Evolutionary conservation across 2,888 invertebrate genomes (phyloP), one percentile per base, ranked within the genome.

Genomic region (Imbricaverruca yamaguchii): DNA sequence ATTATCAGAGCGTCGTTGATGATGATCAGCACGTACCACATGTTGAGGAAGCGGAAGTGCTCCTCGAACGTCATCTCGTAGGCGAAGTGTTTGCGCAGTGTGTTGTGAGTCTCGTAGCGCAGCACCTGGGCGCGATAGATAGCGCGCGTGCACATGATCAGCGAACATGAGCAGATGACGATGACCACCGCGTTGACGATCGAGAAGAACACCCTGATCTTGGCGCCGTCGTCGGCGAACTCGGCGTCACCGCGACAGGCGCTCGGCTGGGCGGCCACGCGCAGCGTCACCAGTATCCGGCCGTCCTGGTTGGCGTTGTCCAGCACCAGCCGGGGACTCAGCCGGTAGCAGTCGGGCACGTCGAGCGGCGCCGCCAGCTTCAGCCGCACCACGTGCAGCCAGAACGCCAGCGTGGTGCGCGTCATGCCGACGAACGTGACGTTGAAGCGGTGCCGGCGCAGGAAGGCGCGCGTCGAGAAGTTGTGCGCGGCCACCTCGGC

Each of bases 21-120:
- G 81, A 98, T 93, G 77, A 99, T 99, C 92, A 97, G 94, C 25
- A 98, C 93, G 86, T 98, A 93, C 98, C 98, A 99, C 83, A 97
- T 89, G 87, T 98, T 98, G 39, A 97, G 89, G 88, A 99, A 99
- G 86, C 97, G 96, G 84, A 95, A 88, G 84, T 91, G 90, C 67
- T 97, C 97, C 59, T 93, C 91, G 69, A 91, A 87, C 84, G 92
- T 92, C 57, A 99, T 87, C 55, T 91, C 89, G 84, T 91, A 92
- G 56, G 91, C 90, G 84, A 92, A 93, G 4, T 81, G 57, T 21
- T 23, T 61, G 10, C 12, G n/a, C 77, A 83, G 80, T 23, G 80
- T 78, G 7, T 13, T 15, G 7, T n/a, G 23, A 1, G 82, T 25
- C 59, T 82, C 61, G 39, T 25, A 56, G 87, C 93, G 93, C 0